A percentile compares a stretch with the other conserved stretches of the same genome.
Conservation (phyloP, 2,113 vertebrate genomes). For the Otolemur garnettii region DNA sequence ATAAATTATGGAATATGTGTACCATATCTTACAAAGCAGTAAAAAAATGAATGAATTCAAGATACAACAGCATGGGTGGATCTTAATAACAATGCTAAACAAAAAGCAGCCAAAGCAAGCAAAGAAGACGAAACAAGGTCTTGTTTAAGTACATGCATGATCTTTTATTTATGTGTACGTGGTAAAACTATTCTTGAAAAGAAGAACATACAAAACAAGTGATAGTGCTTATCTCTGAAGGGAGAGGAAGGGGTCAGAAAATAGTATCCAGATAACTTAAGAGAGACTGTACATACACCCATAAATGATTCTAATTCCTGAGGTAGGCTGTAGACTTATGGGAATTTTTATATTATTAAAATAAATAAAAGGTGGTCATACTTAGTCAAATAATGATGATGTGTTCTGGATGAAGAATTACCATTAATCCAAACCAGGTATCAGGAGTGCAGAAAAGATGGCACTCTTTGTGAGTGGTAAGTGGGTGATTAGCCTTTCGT, state of each 20-base stretch:
- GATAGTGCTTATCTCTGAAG: background rate
- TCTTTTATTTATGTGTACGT: background rate
- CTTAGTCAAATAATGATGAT: background rate
- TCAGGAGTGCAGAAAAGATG: background rate
- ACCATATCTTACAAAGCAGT: background rate
- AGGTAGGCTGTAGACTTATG: background rate
- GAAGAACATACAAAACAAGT: background rate
- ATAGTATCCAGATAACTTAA: background rate
- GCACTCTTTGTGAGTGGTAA: background rate
- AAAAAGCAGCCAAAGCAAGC: background rate
- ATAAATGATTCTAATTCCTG: background rate
- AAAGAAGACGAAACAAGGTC: background rate
- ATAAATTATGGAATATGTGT: background rate
- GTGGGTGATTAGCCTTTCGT: background rate
- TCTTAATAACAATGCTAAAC: background rate
- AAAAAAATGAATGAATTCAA: background rate
- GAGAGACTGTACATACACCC: background rate
- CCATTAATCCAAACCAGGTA: background rate
- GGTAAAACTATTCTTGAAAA: background rate
- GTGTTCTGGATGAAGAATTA: background rate
- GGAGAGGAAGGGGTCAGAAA: background rate
- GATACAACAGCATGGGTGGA: background rate
- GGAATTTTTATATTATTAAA: slow-evolving; percentile 31
- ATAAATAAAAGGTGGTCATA: background rate
- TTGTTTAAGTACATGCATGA: background rate